phyloP scores from a whole-genome alignment of 2,113 vertebrate species.

The Pomatorhinus ruficollis region DNA sequence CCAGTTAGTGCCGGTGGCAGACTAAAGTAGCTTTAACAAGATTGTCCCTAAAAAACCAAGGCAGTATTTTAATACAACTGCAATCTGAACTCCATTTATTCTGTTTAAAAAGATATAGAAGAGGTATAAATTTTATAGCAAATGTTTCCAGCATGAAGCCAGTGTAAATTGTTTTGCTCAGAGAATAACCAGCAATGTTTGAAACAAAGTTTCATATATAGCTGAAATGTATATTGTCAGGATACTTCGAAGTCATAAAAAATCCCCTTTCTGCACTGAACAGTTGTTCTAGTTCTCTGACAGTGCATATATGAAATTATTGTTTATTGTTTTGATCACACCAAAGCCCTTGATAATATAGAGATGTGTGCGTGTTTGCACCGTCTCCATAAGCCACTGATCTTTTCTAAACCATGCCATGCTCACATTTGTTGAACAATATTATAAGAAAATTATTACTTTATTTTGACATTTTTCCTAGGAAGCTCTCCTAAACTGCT shows the following conservation, averaged over 20 bases:
- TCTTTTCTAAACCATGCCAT: background rate
- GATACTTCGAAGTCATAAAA: background rate
- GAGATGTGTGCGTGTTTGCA: background rate
- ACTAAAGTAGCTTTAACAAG: background rate
- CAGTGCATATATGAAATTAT: background rate
- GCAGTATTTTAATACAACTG: background rate
- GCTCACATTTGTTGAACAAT: constrained; percentile 11
- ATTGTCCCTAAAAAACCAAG: background rate
- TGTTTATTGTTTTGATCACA: background rate
- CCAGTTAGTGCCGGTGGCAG: background rate
- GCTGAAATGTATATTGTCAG: background rate
- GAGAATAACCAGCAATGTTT: background rate
- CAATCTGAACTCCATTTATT: background rate
- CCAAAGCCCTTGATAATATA: background rate
- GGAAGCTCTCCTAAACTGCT: constrained; percentile 26
- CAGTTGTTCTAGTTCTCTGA: background rate
- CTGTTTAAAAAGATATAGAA: background rate
- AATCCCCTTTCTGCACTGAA: background rate
- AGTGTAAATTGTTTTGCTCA: background rate
- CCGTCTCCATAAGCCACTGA: accelerated
- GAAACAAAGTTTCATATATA: background rate
- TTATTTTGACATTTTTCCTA: constrained; percentile 48
- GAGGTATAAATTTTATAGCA: background rate
- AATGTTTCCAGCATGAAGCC: background rate
- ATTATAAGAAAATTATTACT: constrained; percentile 4